Percentiles rank a stretch among this genome's conserved stretches.
These are phyloP conservation scores for Nibea coibor DNA, from an alignment of 2,113 vertebrate genomes.

Conservation along the genomic window DNA sequence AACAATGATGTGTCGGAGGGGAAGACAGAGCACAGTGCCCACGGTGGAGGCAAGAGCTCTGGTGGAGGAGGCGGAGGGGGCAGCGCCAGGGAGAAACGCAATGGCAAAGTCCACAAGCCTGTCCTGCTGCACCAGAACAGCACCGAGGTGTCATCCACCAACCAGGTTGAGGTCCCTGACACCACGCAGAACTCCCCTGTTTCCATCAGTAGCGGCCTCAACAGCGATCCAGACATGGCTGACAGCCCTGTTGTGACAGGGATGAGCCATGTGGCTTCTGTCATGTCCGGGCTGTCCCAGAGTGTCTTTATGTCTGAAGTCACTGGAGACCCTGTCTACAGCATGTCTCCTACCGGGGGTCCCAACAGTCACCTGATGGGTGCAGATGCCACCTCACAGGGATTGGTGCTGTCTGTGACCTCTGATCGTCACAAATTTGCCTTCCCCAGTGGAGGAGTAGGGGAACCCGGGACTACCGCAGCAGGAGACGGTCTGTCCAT, in stretches of 20 bases:
- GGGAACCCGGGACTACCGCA: conserved; percentile 72
- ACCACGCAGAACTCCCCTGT: conserved; percentile 99
- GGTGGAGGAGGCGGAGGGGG: conserved; percentile 80
- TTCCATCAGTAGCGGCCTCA: conserved; percentile 98
- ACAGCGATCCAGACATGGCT: conserved; percentile 96
- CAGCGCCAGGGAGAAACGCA: conserved; percentile 93
- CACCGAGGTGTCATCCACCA: conserved; percentile 98
- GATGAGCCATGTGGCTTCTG: conserved; percentile 95
- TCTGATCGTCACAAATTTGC: conserved; percentile 97
- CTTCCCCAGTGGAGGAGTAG: conserved; percentile 89
- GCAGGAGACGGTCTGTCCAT: conserved; percentile 90
- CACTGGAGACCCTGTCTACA: conserved; percentile 94
- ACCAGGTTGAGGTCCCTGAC: conserved; percentile 98
- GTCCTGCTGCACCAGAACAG: conserved; percentile 96
- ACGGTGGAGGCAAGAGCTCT: conserved; percentile 87
- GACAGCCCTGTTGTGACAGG: conserved; percentile 96
- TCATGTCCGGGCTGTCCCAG: conserved; percentile 96
- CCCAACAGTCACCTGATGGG: conserved; percentile 95
- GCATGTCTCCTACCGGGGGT: conserved; percentile 94
- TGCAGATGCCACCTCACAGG: conserved; percentile 90
- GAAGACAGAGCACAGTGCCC: conserved; percentile 92
- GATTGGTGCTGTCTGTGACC: conserved; percentile 92
- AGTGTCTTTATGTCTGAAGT: conserved; percentile 99
- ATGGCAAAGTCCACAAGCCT: conserved; percentile 96
- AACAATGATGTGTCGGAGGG: conserved; percentile 99